Percentiles rank a stretch among this genome's conserved stretches.
phyloP scores from a whole-genome alignment of 2,888 invertebrate genomes.

The Thymelicus sylvestris region DNA sequence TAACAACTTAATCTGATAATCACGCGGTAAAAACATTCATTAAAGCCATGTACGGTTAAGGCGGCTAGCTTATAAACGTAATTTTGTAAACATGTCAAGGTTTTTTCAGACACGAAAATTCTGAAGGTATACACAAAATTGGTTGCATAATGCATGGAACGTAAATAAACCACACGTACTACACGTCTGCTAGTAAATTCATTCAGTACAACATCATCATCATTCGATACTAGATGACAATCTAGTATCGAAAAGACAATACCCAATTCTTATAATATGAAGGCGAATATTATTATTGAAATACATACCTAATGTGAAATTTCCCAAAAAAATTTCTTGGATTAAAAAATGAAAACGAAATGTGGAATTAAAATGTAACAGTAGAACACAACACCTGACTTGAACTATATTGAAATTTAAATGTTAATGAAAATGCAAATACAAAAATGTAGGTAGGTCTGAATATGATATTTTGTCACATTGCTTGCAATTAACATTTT shows the following conservation, averaged over 20 bases:
- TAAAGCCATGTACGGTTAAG: slow-evolving; percentile 61
- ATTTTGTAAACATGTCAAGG: slow-evolving; percentile 58
- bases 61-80: slow-evolving; percentile 57
- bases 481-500: neutral
- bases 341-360: neutral
- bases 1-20: slow-evolving; percentile 79
- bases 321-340: neutral
- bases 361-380: neutral
- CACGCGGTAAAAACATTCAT: slow-evolving; percentile 76
- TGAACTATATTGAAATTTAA: neutral
- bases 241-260: too few relatives aligned
- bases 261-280: too few relatives aligned
- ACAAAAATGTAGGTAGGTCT: neutral
- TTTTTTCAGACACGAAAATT: slow-evolving; percentile 54
- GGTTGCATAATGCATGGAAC: slow-evolving; percentile 30
- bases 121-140: slow-evolving; percentile 41
- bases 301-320: neutral
- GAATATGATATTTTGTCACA: neutral
- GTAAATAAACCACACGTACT: slow-evolving; percentile 14
- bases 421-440: neutral
- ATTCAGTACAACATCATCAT: neutral
- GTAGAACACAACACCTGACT: neutral
- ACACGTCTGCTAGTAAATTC: neutral
- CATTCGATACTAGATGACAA: too few relatives aligned
- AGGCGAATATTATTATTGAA: too few relatives aligned